Base-by-base conservation (phyloP, 2,797 vertebrate species). In the Gallinago nigripennis region DNA sequence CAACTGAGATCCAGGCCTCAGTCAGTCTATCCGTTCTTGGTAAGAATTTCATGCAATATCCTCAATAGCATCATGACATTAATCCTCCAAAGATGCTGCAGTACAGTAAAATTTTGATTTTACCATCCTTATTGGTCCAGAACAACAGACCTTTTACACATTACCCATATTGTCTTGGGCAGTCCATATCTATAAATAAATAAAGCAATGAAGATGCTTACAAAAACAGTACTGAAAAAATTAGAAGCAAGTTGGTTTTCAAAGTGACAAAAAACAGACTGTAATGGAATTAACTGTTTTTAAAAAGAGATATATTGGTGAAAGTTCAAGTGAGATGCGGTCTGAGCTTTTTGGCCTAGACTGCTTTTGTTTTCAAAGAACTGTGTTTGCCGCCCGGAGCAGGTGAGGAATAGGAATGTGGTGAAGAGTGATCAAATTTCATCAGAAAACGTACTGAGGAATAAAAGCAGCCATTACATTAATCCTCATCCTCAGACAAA, bases 401-500 rank as follows among this genome's bases (percentile, higher is more conserved):
- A 98, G 96, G 97, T 98, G 97, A 98, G 84, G 94, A 97, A 92
- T 60, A 97, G 87, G 96, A 97, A 98, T 97, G 95, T 92, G 85
- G 90, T 91, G 86, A 85, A 63, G 31, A 75, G 70, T 43, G 97
- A 97, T 98, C 97, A 76, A 63, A 92, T 98, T 98, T 98, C 98
- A 92, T 93, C 80, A 56, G 90, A 94, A 95, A 96, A 97, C 94
- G 61, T 77, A 88, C 91, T 85, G 80, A 93, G 83, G 92, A 96
- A 97, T 96, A 96, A 97, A 97, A 97, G 94, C 93, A 94, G 90
- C 84, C 94, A 86, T 97, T 96, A 96, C 93, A 95, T 96, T 98
- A 98, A 98, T 98, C 97, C 97, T 97, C 95, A 57, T 97, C 93
- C 93, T 97, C 95, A 97, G 97, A 95, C 88, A 97, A 95, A 81